These are phyloP conservation scores for Hyalella azteca DNA, from an alignment of 2,888 invertebrate genomes.

Conservation along the genomic window DNA sequence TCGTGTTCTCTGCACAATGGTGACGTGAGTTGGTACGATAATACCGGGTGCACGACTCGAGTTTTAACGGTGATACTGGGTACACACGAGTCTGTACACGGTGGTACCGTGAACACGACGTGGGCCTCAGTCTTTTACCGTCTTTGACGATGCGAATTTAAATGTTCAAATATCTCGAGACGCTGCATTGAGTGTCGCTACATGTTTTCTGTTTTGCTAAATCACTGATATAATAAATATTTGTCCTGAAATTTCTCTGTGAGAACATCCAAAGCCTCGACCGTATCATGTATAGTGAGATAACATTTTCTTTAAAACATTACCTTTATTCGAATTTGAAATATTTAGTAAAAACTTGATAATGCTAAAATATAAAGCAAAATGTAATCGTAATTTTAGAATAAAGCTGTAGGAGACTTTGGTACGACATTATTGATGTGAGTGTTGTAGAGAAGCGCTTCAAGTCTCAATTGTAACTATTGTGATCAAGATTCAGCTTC, in stretches of 20 bases:
- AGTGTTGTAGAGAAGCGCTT: conserved; percentile 26
- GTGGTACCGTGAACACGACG: too few species aligned
- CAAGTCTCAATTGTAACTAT: conserved; percentile 10
- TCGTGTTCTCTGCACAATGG: too few species aligned
- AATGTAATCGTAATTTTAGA: conserved; percentile 25
- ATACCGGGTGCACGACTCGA: too few species aligned
- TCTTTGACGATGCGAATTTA: too few species aligned
- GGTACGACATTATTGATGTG: conserved; percentile 33
- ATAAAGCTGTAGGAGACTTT: conserved; percentile 24
- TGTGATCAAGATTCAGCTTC: neutral
- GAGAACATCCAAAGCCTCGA: neutral
- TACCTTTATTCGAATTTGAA: neutral
- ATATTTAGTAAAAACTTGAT: conserved; percentile 22
- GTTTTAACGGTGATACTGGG: too few species aligned
- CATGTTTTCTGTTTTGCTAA: too few species aligned
- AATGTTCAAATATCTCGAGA: too few species aligned
- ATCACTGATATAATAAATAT: too few species aligned
- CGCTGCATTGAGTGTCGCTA: too few species aligned
- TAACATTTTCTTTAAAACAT: neutral
- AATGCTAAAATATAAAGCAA: conserved; percentile 5
- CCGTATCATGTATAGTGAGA: conserved; percentile 9
- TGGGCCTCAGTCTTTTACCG: too few species aligned
- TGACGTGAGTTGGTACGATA: too few species aligned
- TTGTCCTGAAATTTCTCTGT: conserved; percentile 18
- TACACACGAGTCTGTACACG: too few species aligned